Evolutionary conservation across 2,888 invertebrate species (phyloP).

Genomic region (Bellardia pandia): DNA sequence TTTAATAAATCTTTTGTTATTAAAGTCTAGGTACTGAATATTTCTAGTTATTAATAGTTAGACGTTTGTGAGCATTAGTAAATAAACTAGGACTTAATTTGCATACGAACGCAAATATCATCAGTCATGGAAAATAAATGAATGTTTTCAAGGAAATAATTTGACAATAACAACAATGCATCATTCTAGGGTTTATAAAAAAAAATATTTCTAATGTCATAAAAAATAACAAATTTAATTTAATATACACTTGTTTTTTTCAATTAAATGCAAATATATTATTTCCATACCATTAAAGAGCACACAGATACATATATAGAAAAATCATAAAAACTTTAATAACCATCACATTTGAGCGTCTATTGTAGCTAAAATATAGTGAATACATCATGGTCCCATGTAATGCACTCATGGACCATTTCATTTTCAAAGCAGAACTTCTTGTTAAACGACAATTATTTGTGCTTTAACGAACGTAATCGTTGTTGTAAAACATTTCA

Average conservation of each 20-base stretch:
- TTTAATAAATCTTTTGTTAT: constrained; percentile 13
- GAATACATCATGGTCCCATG: no score
- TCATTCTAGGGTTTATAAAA: no score
- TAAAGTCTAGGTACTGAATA: neutral
- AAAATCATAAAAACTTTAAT: neutral
- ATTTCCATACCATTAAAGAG: neutral
- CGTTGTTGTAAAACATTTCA: no score
- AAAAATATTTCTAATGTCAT: no score
- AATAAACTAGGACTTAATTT: neutral
- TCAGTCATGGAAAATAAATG: neutral
- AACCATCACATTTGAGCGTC: neutral
- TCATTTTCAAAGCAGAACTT: no score
- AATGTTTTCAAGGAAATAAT: no score
- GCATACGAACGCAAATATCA: neutral
- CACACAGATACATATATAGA: neutral
- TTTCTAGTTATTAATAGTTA: constrained; percentile 8
- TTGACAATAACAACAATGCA: no score
- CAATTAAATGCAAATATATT: neutral
- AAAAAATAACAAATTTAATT: neutral
- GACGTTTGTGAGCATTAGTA: neutral
- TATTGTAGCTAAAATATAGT: neutral
- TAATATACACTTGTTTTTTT: no score
- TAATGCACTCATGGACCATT: no score
- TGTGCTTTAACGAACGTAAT: no score
- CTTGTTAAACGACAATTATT: no score